Percentiles rank a stretch among this genome's conserved stretches.
Evolutionary conservation across 1,140 invertebrate genomes (phyloP).

Genomic region (Zaprionus inermis): DNA sequence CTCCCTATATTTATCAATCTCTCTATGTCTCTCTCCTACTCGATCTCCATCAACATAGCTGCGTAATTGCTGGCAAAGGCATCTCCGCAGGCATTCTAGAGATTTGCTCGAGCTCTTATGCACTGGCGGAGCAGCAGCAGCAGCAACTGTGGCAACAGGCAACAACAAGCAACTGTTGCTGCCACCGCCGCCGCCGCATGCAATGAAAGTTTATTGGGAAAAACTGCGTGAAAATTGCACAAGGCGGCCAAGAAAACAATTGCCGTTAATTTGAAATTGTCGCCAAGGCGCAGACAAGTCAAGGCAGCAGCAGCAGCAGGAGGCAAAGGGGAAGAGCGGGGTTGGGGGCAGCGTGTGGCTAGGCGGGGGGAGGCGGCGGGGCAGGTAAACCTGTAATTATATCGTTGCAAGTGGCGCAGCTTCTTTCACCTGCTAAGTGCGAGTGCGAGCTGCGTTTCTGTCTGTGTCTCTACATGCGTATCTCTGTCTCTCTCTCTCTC

Average conservation of each 20-base stretch:
- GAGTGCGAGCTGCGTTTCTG: slow-evolving; percentile 11
- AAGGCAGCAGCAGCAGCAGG: slow-evolving; percentile 9
- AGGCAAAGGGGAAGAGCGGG: not conserved
- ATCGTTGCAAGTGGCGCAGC: slow-evolving; percentile 69
- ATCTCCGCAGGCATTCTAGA: slow-evolving; percentile 39
- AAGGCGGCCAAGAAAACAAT: slow-evolving; percentile 70
- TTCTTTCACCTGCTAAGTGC: slow-evolving; percentile 70
- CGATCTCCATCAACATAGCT: slow-evolving; percentile 23
- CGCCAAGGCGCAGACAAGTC: slow-evolving; percentile 56
- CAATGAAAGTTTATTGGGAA: slow-evolving; percentile 72
- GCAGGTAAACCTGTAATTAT: slow-evolving; percentile 73
- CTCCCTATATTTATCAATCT: not conserved
- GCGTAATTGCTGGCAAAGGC: slow-evolving; percentile 42
- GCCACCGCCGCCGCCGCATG: not conserved
- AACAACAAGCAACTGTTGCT: not conserved
- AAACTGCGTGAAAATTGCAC: slow-evolving; percentile 80
- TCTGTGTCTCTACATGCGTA: no score
- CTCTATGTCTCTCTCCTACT: not conserved
- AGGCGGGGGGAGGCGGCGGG: not conserved
- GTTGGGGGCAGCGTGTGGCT: not conserved
- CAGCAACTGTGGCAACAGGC: not conserved
- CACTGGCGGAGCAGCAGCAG: slow-evolving; percentile 11
- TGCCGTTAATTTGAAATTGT: slow-evolving; percentile 81
- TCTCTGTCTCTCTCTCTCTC: not conserved
- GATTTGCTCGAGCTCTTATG: slow-evolving; percentile 14